Evolutionary conservation across 2,888 invertebrate genomes (phyloP), one percentile per base, ranked within the genome.

Genomic region (Teleogryllus oceanicus): DNA sequence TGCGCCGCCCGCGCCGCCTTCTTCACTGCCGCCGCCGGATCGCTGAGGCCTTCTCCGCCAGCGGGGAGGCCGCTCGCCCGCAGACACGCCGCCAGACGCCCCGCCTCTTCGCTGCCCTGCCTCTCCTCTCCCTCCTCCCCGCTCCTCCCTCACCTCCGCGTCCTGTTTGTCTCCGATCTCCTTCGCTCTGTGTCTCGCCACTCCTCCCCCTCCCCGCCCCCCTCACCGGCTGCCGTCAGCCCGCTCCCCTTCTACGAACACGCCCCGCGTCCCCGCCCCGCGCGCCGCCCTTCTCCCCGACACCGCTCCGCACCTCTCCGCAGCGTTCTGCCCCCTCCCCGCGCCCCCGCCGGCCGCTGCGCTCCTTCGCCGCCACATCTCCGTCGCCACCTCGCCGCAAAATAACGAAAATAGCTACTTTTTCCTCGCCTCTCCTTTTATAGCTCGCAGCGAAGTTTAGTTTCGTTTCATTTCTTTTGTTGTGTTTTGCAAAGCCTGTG

Each of bases 311-410:
- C 62, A 18, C 62, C 16, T 62, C 16, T 3, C 16, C 62, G 37
- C 37, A 37, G 8, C 37, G 37, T 37, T n/a, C 16, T 0, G 16
- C 4, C n/a, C 21, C 62, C 16, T 8, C 62, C 13, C 11, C n/a
- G 13, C 62, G 10, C 62, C 16, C n/a, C 62, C 11, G 3, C 62
- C 13, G 1, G 16, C n/a, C 62, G 62, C 62, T 12, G 16, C 62
- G 62, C 62, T 12, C 62, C 16, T n/a, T 62, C 62, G 62, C 62
- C 62, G 37, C 37, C 37, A 37, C 37, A 37, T 37, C 62, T 13
- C 62, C 62, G 62, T 62, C 62, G 62, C 62, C 62, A 62, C 62
- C n/a, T 62, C 62, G 62, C 62, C 62, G 62, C 62, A 62, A 62
- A 62, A 62, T 62, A 62, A 62, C 62, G 62, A 62, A 62, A 62